These are phyloP conservation scores for Gavia stellata DNA, from an alignment of 2,113 vertebrate species.

Conservation along the genomic window DNA sequence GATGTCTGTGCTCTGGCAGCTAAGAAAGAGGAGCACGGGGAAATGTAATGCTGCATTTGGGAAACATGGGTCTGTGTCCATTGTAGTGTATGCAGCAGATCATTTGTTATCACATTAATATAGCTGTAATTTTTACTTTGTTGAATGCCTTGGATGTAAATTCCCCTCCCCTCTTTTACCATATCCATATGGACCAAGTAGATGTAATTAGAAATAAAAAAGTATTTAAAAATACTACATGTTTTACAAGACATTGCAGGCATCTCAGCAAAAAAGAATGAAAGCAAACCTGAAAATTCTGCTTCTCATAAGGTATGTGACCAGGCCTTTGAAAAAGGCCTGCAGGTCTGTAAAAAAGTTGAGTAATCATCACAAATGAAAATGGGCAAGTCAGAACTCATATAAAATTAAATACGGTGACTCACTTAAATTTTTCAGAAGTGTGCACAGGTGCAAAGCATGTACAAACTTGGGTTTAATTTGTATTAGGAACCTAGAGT, in stretches of 20 bases:
- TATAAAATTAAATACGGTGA: background rate
- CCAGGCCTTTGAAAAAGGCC: background rate
- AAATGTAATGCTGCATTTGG: background rate
- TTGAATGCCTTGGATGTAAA: background rate
- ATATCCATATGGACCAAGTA: background rate
- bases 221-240: background rate
- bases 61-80: background rate
- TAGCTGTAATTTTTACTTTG: background rate
- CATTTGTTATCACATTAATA: background rate
- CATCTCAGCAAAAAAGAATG: background rate
- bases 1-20: background rate
- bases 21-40: background rate
- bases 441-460: background rate
- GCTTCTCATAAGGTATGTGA: background rate
- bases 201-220: background rate
- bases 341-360: background rate
- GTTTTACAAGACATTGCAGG: background rate
- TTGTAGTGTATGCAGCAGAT: background rate
- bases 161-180: background rate
- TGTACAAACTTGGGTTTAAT: background rate
- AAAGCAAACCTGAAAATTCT: background rate
- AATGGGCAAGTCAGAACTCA: background rate
- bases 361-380: background rate
- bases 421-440: background rate
- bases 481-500: background rate